Base-by-base conservation (phyloP, 2,888 invertebrate genomes). In the Orthosia incerta region DNA sequence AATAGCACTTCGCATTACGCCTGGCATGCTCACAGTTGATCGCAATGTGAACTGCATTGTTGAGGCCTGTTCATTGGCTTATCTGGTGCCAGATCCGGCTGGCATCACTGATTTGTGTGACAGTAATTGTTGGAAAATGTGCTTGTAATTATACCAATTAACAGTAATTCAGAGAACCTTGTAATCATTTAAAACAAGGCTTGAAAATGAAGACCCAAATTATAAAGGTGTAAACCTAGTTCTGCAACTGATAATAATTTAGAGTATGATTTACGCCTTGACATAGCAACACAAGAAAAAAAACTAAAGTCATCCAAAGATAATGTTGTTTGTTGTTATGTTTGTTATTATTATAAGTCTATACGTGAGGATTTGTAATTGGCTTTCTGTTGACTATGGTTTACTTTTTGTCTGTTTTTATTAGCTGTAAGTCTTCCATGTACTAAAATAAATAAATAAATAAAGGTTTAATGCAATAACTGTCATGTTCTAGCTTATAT, bases 41-140 rank as follows among this genome's bases (percentile, higher is more conserved):
- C 72, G 45, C 62, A 74, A 69, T 82, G 80, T 66, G 82, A 80
- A 74, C 65, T 63, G 59, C 74, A 80, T 80, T 80, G 80, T 80
- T 77, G 63, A 56, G 1, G 51, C 62, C 16, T 77, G 82, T 81
- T 63, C 62, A 26, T 63, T 39, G 55, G 82, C 59, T 78, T 82
- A 80, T 80, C 83, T 74, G 62, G 68, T 63, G 39, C n/a, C 51
- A 82, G 73, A 82, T 80, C 72, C 57, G 56, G 53, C 76, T 65
- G 76, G 65, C 55, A 67, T 26, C 51, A 56, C 46, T 46, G 23
- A 78, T 73, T 31, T 72, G 56, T 63, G 23, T 60, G 39, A 67
- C 16, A 11, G 18, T 82, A 77, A 77, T 78, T 82, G 72, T 51
- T 55, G 23, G 53, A 70, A 71, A 64, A 70, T 56, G n/a, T 45